Conservation (phyloP, 2,888 invertebrate genomes). For the Rhaphigaster nebulosa region DNA sequence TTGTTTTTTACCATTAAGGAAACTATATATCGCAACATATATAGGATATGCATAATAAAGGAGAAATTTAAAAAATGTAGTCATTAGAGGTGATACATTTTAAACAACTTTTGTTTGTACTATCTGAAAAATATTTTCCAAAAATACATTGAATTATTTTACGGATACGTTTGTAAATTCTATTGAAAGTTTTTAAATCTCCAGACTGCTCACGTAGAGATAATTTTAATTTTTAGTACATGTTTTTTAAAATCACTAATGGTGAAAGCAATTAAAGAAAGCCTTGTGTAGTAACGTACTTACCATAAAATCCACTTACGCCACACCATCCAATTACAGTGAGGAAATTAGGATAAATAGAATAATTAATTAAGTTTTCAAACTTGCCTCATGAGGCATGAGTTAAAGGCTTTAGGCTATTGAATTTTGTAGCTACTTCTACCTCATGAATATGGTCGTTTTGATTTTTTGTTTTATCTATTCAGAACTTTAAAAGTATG, state of each 20-base stretch:
- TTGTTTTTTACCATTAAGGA: too few relatives aligned
- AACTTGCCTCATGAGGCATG: conserved; percentile 28
- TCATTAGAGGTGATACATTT: too few relatives aligned
- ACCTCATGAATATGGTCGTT: not conserved
- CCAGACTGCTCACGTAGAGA: not conserved
- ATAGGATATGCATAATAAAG: too few relatives aligned
- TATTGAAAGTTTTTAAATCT: too few relatives aligned
- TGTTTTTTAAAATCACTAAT: conserved; percentile 8
- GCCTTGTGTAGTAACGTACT: conserved; percentile 38
- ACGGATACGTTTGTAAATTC: too few relatives aligned
- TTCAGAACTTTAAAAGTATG: not conserved
- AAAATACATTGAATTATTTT: too few relatives aligned
- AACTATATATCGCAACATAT: too few relatives aligned
- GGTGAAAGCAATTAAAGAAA: conserved; percentile 34
- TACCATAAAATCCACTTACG: conserved; percentile 42
- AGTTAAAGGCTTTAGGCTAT: not conserved
- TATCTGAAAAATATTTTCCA: too few relatives aligned
- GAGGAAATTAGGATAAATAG: conserved; percentile 46
- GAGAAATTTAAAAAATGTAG: too few relatives aligned
- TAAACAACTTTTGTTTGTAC: too few relatives aligned
- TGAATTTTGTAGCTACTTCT: not conserved
- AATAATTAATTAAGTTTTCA: conserved; percentile 26
- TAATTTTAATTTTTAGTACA: not conserved
- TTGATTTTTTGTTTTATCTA: not conserved
- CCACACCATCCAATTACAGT: conserved; percentile 36